A percentile compares a stretch with the other conserved stretches of the same genome.
Evolutionary conservation across 1,140 invertebrate species (phyloP).

Genomic region (Sminthurides bifidus): DNA sequence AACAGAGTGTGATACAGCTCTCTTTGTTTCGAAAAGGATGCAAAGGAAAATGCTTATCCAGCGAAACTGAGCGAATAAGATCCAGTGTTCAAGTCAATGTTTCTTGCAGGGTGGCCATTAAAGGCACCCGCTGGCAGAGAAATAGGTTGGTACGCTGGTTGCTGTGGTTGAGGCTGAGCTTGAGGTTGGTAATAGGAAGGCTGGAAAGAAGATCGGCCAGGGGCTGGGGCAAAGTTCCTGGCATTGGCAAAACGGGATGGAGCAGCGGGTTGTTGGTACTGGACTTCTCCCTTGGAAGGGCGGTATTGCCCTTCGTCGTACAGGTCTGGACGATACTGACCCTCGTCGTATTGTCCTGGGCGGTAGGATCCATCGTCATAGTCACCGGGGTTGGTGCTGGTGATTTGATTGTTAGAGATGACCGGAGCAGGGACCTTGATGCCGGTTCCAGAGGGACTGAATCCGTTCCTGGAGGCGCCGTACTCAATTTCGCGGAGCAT

Average conservation of each 20-base stretch:
- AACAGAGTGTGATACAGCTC: no score
- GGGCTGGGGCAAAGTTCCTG: slow-evolving; percentile 26
- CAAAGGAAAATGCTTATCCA: no score
- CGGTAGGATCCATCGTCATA: not conserved
- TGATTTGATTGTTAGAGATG: not conserved
- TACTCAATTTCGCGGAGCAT: slow-evolving; percentile 63
- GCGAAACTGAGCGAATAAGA: slow-evolving; percentile 58
- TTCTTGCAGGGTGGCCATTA: slow-evolving; percentile 48
- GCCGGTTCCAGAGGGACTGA: slow-evolving; percentile 59
- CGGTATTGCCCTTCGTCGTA: slow-evolving; percentile 68
- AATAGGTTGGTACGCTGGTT: slow-evolving; percentile 32
- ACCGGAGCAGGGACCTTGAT: slow-evolving; percentile 59
- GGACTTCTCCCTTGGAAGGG: slow-evolving; percentile 57
- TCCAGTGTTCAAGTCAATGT: slow-evolving; percentile 51
- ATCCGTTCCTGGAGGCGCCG: slow-evolving; percentile 60
- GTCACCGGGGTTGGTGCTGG: not conserved
- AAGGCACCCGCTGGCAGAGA: slow-evolving; percentile 38
- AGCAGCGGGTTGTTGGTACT: slow-evolving; percentile 47
- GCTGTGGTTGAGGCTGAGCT: slow-evolving; percentile 29
- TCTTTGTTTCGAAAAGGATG: no score
- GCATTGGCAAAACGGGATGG: not conserved
- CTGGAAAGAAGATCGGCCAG: slow-evolving; percentile 5
- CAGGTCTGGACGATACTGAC: slow-evolving; percentile 8
- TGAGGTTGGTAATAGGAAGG: slow-evolving; percentile 17
- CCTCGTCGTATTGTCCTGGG: slow-evolving; percentile 9